Percentiles rank a stretch among this genome's conserved stretches.
Conservation (phyloP, 64 coral and sea anemone genomes). For the Actinia tenebrosa region DNA sequence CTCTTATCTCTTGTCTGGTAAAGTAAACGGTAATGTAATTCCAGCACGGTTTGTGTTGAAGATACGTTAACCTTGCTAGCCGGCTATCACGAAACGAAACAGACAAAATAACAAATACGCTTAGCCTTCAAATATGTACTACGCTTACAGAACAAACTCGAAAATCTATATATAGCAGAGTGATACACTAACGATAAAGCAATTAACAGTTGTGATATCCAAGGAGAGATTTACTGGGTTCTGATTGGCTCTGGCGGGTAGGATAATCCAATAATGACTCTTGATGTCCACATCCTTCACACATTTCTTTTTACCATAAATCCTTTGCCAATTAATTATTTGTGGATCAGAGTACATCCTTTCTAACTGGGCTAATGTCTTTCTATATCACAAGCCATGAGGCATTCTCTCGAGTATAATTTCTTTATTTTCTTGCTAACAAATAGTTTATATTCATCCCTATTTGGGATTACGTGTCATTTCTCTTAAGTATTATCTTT, state of each 20-base stretch:
- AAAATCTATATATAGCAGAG: not conserved
- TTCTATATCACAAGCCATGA: not conserved
- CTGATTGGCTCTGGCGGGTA: not conserved
- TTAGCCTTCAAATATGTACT: no score
- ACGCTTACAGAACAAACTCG: no score
- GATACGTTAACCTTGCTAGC: no score
- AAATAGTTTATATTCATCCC: no score
- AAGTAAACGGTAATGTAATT: not conserved
- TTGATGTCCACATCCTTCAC: not conserved
- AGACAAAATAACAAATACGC: not conserved
- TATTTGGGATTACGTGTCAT: no score
- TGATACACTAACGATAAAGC: not conserved
- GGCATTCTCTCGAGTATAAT: no score
- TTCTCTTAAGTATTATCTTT: no score
- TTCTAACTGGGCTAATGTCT: not conserved
- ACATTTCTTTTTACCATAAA: not conserved
- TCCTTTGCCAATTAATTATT: not conserved
- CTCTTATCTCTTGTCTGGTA: not conserved
- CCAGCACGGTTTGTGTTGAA: not conserved
- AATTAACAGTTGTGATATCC: not conserved
- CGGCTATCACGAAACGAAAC: no score
- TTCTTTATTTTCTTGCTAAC: no score
- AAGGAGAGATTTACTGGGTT: not conserved
- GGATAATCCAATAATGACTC: not conserved
- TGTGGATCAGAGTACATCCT: not conserved